Evolutionary conservation across 2,113 vertebrate genomes (phyloP).

Genomic region (Herpetotheres cachinnans): DNA sequence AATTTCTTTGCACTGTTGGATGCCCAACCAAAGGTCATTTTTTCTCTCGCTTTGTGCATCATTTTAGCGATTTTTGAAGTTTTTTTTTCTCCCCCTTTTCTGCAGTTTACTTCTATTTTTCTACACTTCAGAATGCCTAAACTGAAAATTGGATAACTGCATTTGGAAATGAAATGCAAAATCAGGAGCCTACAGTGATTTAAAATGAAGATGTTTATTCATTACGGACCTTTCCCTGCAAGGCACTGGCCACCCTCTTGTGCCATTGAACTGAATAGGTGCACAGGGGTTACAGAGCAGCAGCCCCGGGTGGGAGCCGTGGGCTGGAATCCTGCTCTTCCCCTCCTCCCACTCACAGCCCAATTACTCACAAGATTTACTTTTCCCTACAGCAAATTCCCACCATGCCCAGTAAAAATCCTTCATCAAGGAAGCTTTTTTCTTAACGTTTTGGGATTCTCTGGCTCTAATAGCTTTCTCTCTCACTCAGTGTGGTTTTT

Average conservation of each 20-base stretch:
- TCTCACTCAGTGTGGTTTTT: not conserved
- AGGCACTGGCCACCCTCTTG: not conserved
- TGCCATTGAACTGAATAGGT: not conserved
- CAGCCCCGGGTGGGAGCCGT: not conserved
- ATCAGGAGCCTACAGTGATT: not conserved
- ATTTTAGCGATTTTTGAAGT: conserved; percentile 26
- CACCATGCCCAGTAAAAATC: not conserved
- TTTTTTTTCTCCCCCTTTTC: not conserved
- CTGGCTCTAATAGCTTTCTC: not conserved
- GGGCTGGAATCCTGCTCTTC: not conserved
- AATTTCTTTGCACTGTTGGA: conserved; percentile 55
- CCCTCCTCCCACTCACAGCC: not conserved
- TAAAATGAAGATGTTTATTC: conserved; percentile 35
- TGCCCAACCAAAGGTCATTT: conserved; percentile 62
- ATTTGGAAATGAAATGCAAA: conserved; percentile 5
- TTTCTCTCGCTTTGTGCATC: conserved; percentile 37
- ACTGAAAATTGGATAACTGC: conserved; percentile 10
- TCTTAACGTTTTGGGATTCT: not conserved
- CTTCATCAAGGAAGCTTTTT: not conserved
- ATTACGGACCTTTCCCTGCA: not conserved
- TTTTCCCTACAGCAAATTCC: conserved; percentile 4
- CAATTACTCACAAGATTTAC: not conserved
- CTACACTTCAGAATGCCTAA: conserved; percentile 21
- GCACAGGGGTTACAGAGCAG: not conserved
- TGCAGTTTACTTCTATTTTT: conserved; percentile 15